phyloP scores from a whole-genome alignment of 1,140 invertebrate genomes.

The Drosophila dunni region DNA sequence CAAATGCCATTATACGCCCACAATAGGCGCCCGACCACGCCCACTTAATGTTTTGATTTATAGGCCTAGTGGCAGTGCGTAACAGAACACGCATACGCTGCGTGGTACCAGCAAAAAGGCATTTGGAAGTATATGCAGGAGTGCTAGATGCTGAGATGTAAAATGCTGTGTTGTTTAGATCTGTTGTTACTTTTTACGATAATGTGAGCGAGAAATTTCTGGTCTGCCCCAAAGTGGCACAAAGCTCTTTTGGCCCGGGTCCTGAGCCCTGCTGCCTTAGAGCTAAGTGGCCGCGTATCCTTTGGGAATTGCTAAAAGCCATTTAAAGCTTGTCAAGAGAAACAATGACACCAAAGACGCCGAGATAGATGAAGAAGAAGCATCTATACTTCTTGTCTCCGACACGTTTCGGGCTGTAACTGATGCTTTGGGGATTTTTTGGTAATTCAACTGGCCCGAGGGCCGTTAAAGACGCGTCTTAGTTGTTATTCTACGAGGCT shows the following conservation, averaged over 20 bases:
- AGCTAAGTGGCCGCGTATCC: conserved; percentile 70
- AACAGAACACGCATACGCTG: conserved; percentile 43
- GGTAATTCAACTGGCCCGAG: conserved; percentile 15
- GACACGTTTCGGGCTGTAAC: conserved; percentile 29
- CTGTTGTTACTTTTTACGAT: conserved; percentile 45
- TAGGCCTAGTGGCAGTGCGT: conserved; percentile 33
- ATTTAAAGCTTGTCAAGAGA: conserved; percentile 28
- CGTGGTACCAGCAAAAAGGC: conserved; percentile 3
- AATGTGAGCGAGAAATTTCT: conserved; percentile 21
- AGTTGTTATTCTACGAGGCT: background rate
- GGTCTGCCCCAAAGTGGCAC: background rate
- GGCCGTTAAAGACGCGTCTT: background rate
- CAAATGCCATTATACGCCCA: conserved; percentile 38
- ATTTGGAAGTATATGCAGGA: too few species aligned
- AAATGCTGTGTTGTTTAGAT: background rate
- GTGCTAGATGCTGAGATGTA: too few species aligned
- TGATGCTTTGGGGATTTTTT: conserved; percentile 37
- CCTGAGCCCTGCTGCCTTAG: conserved; percentile 22
- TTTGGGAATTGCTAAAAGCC: conserved; percentile 71
- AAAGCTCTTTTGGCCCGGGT: conserved; percentile 1
- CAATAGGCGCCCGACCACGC: conserved; percentile 40
- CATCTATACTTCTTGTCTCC: conserved; percentile 22
- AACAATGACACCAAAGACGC: conserved; percentile 28
- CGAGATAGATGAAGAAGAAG: background rate
- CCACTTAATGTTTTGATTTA: conserved; percentile 82